Evolutionary conservation across 2,797 vertebrate genomes (phyloP), one percentile per base, ranked within the genome.

Genomic region (Catamblyrhynchus diadema): DNA sequence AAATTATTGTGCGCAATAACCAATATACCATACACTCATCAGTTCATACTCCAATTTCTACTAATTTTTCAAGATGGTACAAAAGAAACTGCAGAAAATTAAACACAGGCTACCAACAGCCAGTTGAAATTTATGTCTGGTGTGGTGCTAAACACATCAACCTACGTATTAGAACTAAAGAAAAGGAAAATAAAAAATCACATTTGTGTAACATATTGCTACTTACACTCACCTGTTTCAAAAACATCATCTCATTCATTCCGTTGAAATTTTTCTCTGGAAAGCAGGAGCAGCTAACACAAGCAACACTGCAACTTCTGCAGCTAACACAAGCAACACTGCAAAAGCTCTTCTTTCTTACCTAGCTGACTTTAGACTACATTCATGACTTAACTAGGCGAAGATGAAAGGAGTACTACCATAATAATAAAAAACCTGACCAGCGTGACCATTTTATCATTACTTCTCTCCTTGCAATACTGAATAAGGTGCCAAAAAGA

Each of bases 391-490:
- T 50, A 81, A 41, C 3, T 2, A 60, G 44, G 28, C 33, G 60
- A 82, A 59, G 44, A n/a, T 25, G 6, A 74, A 67, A 86, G 10
- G 12, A 88, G 6, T 45, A 59, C 13, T 57, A 72, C 6, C 16
- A n/a, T 12, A 71, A 74, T 3, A 41, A 3, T 9, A 30, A 85
- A 48, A 48, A 23, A 3, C 0, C 0, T 1, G 2, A 62, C 5
- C 3, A 56, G 10, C 27, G 39, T 0, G 5, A 24, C 18, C 5
- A 10, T 56, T 65, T 77, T 28, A 66, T 53, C 28, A 21, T 35
- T 66, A n/a, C 22, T 71, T 44, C 14, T 77, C n/a, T 47, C 57
- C 47, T 48, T 61, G 32, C 16, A 72, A 54, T 47, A 50, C 30
- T 10, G 11, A 66, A 12, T 3, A 20, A 48, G 7, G 32, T 60